These are phyloP conservation scores for Tyrannus savana DNA, from an alignment of 2,113 vertebrate species.

Conservation along the genomic window DNA sequence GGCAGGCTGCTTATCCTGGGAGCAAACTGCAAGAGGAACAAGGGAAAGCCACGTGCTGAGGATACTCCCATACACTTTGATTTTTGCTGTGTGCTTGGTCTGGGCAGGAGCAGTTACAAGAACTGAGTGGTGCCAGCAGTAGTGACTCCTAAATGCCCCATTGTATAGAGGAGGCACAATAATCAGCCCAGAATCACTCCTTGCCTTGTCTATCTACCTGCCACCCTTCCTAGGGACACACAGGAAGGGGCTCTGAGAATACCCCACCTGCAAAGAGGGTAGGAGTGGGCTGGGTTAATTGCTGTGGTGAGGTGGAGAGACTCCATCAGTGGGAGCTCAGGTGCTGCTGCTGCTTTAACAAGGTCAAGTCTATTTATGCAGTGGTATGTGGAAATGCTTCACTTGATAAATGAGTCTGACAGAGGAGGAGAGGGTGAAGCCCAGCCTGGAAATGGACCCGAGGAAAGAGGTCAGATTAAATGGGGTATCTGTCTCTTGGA, in stretches of 20 bases:
- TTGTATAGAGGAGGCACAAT: not conserved
- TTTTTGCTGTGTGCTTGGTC: not conserved
- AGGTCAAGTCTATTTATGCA: conserved; percentile 55
- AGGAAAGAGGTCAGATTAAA: conserved; percentile 39
- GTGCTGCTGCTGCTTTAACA: conserved; percentile 47
- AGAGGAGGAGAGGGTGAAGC: conserved; percentile 35
- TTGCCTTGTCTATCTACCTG: not conserved
- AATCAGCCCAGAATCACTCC: not conserved
- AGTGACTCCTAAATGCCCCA: not conserved
- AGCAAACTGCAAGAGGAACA: not conserved
- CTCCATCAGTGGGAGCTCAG: conserved; percentile 26
- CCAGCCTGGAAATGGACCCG: conserved; percentile 29
- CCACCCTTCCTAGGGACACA: accelerated
- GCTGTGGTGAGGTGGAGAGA: not conserved
- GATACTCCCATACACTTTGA: not conserved
- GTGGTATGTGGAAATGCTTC: conserved; percentile 46
- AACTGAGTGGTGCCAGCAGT: not conserved
- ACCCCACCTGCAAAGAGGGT: not conserved
- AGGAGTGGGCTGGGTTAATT: not conserved
- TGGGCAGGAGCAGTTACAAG: not conserved
- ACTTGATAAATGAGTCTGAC: conserved; percentile 52
- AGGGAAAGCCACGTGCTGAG: accelerated
- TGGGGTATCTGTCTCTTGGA: not conserved
- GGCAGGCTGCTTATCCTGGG: not conserved
- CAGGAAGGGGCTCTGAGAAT: not conserved